Evolutionary conservation across 2,888 invertebrate genomes (phyloP).

Genomic region (Orthonevra nobilis): DNA sequence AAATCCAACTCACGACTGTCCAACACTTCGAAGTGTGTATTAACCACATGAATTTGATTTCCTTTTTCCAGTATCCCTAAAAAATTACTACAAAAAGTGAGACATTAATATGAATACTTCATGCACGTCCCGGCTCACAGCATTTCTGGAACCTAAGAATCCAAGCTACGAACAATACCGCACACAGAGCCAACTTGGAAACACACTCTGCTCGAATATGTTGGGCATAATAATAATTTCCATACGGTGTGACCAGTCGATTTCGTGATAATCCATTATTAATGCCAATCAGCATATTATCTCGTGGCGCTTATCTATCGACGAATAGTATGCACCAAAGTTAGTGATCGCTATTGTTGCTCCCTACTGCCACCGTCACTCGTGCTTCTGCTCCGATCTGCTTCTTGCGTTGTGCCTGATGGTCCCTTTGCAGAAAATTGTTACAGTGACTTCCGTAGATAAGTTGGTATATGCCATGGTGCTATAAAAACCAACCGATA

Average conservation of each 20-base stretch:
- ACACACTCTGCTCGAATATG: slow-evolving; percentile 51
- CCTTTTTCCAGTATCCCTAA: slow-evolving; percentile 9
- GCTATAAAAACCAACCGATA: slow-evolving; percentile 20
- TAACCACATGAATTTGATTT: slow-evolving; percentile 65
- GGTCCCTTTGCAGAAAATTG: slow-evolving; percentile 35
- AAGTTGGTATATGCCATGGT: no score
- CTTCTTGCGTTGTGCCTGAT: slow-evolving; percentile 13
- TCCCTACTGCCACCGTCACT: background rate
- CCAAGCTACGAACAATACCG: slow-evolving; percentile 49
- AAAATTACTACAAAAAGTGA: slow-evolving; percentile 45
- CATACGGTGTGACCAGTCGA: slow-evolving; percentile 75
- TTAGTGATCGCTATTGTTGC: slow-evolving; percentile 57
- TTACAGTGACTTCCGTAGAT: slow-evolving; percentile 59
- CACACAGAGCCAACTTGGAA: slow-evolving; percentile 18
- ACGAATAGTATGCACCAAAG: slow-evolving; percentile 41
- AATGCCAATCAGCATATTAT: slow-evolving; percentile 80
- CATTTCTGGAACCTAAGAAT: slow-evolving; percentile 29
- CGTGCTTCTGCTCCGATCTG: slow-evolving; percentile 12
- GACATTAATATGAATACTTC: slow-evolving; percentile 56
- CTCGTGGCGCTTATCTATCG: slow-evolving; percentile 74
- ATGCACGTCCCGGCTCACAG: slow-evolving; percentile 28
- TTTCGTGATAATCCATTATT: slow-evolving; percentile 81
- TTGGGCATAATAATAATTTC: slow-evolving; percentile 70
- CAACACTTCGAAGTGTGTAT: slow-evolving; percentile 69
- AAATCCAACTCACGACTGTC: slow-evolving; percentile 69